Evolutionary conservation across 2,113 vertebrate species (phyloP).

Genomic region (Phylloscopus trochiloides): DNA sequence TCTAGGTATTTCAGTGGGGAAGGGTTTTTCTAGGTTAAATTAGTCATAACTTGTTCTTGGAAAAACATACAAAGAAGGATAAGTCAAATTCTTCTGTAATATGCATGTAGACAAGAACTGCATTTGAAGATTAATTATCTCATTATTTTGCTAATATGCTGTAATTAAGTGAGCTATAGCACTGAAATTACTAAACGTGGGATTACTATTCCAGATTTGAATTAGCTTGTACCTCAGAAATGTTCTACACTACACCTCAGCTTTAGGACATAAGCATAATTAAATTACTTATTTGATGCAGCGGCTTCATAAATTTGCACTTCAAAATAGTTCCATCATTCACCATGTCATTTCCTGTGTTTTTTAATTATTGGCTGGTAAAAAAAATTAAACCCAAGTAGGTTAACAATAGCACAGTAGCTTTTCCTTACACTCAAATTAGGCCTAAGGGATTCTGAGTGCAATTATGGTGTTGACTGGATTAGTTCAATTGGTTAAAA

Average conservation of each 20-base stretch:
- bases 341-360: conserved; percentile 58
- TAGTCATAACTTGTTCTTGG: conserved; percentile 75
- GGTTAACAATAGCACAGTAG: conserved; percentile 25
- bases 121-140: conserved; percentile 72
- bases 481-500: conserved; percentile 6
- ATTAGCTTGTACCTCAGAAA: conserved; percentile 44
- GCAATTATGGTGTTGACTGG: conserved; percentile 2
- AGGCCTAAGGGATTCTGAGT: neutral
- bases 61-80: conserved; percentile 66
- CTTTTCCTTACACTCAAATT: conserved; percentile 25
- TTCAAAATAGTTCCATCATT: conserved; percentile 45
- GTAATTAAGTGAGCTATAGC: conserved; percentile 65
- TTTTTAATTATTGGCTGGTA: conserved; percentile 46
- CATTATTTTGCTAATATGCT: conserved; percentile 68
- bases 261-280: conserved; percentile 52
- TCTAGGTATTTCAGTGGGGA: conserved; percentile 47
- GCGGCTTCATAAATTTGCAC: conserved; percentile 51
- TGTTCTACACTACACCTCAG: conserved; percentile 50
- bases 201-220: conserved; percentile 54
- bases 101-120: conserved; percentile 47
- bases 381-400: conserved; percentile 15
- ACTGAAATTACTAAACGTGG: conserved; percentile 68
- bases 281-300: conserved; percentile 64
- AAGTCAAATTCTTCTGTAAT: conserved; percentile 67
- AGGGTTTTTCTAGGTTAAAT: conserved; percentile 66